Evolutionary conservation across 1,140 invertebrate genomes (phyloP), one percentile per base, ranked within the genome.

Genomic region (Berghia stephanieae): DNA sequence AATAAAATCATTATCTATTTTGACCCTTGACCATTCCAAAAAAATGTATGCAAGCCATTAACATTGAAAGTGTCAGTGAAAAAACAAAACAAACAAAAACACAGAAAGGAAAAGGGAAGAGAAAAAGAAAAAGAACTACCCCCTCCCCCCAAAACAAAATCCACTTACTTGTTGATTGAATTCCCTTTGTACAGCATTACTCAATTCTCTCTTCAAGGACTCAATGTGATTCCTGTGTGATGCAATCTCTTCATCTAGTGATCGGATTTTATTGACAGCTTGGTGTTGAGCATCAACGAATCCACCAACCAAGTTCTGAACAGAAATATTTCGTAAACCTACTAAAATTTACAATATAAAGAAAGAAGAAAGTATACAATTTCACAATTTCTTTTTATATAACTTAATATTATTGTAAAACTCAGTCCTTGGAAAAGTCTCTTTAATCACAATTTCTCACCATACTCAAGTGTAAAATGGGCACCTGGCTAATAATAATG

Each of bases 261-360:
- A 68, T 31, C 75, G 80, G 18, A 87, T 70, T 42, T 83, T 83
- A 18, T 77, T 69, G 24, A 83, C 72, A 1, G 83, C 74, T 75
- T 86, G 83, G 38, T 85, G 84, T 72, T 86, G 84, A 36, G 81
- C 71, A 72, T 88, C 87, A 21, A 88, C 82, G 82, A 88, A 88
- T 13, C 81, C 81, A 67, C 83, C 83, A 6, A 88, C 86, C 55
- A 88, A 76, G 78, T 87, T 88, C 86, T 87, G 78, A 36, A 76
- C 79, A 78, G 16, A 71, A 18, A 43, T 8, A 40, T 34, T 63
- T 16, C 27, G 27, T 42, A 66, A 6, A 6, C n/a, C 16, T 57
- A 38, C 13, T 21, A 2, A 16, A 49, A 24, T 34, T 49, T 24
- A 21, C 44, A 18, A 18, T 52, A n/a, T n/a, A 0, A 72, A 72